Base-by-base conservation (phyloP, 1,140 invertebrate species). In the Telenomus remus region DNA sequence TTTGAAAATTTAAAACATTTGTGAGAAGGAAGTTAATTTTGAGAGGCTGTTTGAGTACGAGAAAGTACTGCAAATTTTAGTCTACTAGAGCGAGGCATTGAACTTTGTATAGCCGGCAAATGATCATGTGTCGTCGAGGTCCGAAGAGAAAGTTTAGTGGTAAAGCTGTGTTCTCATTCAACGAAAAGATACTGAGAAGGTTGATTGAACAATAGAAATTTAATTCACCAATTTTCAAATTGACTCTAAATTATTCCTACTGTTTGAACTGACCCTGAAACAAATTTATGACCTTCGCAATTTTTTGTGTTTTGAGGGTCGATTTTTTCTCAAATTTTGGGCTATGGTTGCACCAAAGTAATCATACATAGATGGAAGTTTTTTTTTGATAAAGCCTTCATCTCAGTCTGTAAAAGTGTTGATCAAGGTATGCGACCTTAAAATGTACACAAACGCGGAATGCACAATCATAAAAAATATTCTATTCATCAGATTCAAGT, bases 101-200 rank as follows among this genome's bases (percentile, higher is more conserved):
- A 74, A 75, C 72, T 69, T 75, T 68, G 54, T 63, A 34, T 64
- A 75, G 64, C 53, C n/a, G 59, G 72, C 57, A 69, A 74, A 42
- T 74, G 51, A 56, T 33, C 13, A 43, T 19, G 27, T 37, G 42
- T n/a, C n/a, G n/a, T n/a, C n/a, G n/a, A n/a, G n/a, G n/a, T n/a
- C n/a, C n/a, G n/a, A n/a, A n/a, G n/a, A n/a, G n/a, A n/a, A n/a
- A n/a, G n/a, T n/a, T n/a, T n/a, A n/a, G n/a, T n/a, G n/a, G n/a
- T n/a, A n/a, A n/a, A n/a, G n/a, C n/a, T 56, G 65, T 68, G 56
- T 56, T 73, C 55, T 61, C 10, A 65, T 50, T 66, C 70, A 43
- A 33, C 13, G 39, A 53, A 33, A n/a, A 53, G 50, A 53, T 7
- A 44, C 13, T 16, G 34, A 64, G 66, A 61, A 56, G 34, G 50